Evolutionary conservation across 2,797 vertebrate genomes (phyloP).

Genomic region (Catostomus latipinnis): DNA sequence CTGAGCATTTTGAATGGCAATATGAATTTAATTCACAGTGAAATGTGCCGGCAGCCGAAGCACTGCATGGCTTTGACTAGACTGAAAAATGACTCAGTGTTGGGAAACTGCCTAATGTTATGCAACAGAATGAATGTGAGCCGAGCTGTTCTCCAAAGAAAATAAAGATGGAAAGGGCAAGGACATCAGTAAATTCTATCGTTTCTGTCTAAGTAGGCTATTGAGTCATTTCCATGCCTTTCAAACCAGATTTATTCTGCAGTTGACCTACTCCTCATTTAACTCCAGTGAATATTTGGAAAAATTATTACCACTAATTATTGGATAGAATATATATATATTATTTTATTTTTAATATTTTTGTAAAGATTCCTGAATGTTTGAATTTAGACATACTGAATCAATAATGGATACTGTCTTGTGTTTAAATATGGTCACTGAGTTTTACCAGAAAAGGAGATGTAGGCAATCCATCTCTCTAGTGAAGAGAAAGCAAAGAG

Average conservation of each 20-base stretch:
- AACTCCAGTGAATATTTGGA: background rate
- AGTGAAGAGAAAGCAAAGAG: conserved; percentile 47
- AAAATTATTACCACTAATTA: background rate
- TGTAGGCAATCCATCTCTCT: conserved; percentile 1
- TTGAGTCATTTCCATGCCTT: background rate
- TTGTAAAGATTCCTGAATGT: no score
- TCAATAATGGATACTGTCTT: background rate
- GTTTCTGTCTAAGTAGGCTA: background rate
- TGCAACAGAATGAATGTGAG: conserved; percentile 31
- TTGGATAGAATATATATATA: background rate
- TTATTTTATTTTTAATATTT: no score
- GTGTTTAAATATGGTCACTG: background rate
- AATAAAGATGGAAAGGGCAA: conserved; percentile 14
- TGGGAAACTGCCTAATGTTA: conserved; percentile 32
- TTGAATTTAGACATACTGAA: background rate
- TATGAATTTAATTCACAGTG: background rate
- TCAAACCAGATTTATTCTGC: conserved; percentile 1
- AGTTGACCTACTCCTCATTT: background rate
- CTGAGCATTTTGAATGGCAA: background rate
- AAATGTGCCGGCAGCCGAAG: background rate
- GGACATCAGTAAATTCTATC: conserved; percentile 1
- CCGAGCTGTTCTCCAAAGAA: background rate
- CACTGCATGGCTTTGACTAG: conserved; percentile 13
- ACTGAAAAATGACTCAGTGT: conserved; percentile 36
- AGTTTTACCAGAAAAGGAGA: conserved; percentile 24